phyloP scores from a whole-genome alignment of 2,113 vertebrate species.

The Amazona vittata region DNA sequence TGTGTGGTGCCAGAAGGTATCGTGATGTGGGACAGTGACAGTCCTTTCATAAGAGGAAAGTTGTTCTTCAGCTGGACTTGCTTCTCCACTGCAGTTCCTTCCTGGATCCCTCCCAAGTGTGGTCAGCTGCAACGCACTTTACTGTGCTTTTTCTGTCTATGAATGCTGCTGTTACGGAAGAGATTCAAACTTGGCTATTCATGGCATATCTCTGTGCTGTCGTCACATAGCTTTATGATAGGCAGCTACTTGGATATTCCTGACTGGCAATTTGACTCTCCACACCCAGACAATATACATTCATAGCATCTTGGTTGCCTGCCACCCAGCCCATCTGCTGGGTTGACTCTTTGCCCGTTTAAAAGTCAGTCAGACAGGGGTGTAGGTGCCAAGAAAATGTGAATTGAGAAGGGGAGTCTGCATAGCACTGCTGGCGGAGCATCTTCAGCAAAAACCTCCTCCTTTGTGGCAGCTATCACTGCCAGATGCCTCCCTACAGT shows the following conservation, averaged over 20 bases:
- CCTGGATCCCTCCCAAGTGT: neutral
- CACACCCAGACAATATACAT: slow-evolving; percentile 56
- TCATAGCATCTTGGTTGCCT: slow-evolving; percentile 53
- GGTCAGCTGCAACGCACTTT: neutral
- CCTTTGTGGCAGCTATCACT: slow-evolving; percentile 44
- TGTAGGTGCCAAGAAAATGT: slow-evolving; percentile 53
- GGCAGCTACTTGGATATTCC: slow-evolving; percentile 54
- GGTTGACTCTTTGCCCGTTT: slow-evolving; percentile 52
- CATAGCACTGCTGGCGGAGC: slow-evolving; percentile 23
- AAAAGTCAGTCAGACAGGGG: slow-evolving; percentile 62
- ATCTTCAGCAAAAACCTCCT: slow-evolving; percentile 22
- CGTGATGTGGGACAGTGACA: fast-evolving
- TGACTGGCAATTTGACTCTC: slow-evolving; percentile 46
- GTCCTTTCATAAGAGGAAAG: neutral
- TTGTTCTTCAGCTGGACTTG: fast-evolving
- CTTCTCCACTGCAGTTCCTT: neutral
- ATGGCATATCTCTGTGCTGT: neutral
- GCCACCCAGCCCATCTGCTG: slow-evolving; percentile 58
- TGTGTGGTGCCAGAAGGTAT: neutral
- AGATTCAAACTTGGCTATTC: neutral
- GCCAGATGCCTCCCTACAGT: slow-evolving; percentile 52
- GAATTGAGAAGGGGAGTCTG: slow-evolving; percentile 56
- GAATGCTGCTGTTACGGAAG: neutral
- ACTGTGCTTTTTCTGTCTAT: neutral
- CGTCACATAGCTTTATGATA: slow-evolving; percentile 10